These are phyloP conservation scores for Anoplophora glabripennis DNA, from an alignment of 1,140 invertebrate genomes.

Conservation along the genomic window DNA sequence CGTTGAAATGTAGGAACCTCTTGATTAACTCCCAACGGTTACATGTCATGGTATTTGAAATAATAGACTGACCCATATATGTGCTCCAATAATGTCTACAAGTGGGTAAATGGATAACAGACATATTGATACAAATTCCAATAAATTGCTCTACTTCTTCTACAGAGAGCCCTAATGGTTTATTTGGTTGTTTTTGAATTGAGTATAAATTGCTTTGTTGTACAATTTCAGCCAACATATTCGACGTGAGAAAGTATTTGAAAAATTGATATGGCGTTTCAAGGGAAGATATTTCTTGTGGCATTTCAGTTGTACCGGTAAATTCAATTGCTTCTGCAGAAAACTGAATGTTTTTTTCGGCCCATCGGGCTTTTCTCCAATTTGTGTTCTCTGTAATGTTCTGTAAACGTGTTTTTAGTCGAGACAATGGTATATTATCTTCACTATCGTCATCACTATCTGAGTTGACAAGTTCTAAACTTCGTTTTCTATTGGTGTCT, in stretches of 20 bases:
- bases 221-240: background rate
- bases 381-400: too few species aligned
- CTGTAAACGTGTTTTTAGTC: background rate
- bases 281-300: background rate
- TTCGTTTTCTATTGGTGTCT: too few species aligned
- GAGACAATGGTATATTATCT: background rate
- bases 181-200: background rate
- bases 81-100: conserved; percentile 4
- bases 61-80: background rate
- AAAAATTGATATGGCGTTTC: conserved; percentile 2
- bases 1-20: background rate
- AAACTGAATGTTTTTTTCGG: background rate
- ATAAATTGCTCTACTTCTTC: conserved; percentile 13
- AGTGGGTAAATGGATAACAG: conserved; percentile 9
- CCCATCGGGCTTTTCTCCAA: too few species aligned
- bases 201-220: background rate
- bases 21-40: conserved; percentile 12
- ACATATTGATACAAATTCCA: conserved; percentile 1
- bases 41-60: conserved; percentile 28
- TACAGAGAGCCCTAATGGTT: background rate
- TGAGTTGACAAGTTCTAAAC: too few species aligned
- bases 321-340: background rate
- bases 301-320: background rate
- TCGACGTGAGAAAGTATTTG: conserved; percentile 6
- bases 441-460: background rate